Percentiles rank a stretch among this genome's conserved stretches.
Conservation (phyloP, 1,140 invertebrate genomes). For the Diabrotica undecimpunctata region DNA sequence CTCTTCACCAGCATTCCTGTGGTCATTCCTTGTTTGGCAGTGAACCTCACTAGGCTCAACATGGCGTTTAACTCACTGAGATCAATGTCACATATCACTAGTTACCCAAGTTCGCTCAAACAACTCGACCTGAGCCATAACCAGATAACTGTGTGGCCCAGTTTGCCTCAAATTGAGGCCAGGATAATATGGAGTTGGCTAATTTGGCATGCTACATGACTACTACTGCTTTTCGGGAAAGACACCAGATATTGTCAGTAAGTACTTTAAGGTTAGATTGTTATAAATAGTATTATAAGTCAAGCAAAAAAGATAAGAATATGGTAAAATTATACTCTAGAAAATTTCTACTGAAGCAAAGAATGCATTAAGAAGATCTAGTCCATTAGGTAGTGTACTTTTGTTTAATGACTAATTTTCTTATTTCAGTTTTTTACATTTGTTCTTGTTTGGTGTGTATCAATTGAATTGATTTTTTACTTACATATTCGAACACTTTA, state of each 20-base stretch:
- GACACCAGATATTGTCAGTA: slow-evolving; percentile 49
- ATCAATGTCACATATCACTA: slow-evolving; percentile 84
- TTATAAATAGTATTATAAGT: no score
- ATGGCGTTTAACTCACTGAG: slow-evolving; percentile 84
- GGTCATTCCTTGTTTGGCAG: slow-evolving; percentile 84
- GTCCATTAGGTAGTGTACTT: no score
- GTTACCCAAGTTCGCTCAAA: slow-evolving; percentile 82
- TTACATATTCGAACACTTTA: no score
- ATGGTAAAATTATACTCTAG: no score
- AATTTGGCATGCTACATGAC: slow-evolving; percentile 61
- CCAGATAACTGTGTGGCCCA: slow-evolving; percentile 84
- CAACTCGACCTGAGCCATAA: slow-evolving; percentile 93
- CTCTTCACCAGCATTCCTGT: slow-evolving; percentile 81
- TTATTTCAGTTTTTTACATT: no score
- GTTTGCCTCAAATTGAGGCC: slow-evolving; percentile 67
- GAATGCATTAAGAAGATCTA: no score
- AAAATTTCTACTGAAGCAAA: no score
- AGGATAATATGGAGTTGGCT: slow-evolving; percentile 58
- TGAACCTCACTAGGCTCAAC: slow-evolving; percentile 81
- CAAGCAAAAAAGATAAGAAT: no score
- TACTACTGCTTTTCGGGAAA: slow-evolving; percentile 38
- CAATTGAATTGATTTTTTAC: no score
- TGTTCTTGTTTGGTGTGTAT: no score
- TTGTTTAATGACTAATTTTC: no score
- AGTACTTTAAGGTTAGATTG: not conserved